These are phyloP conservation scores for Kryptolebias marmoratus DNA, from an alignment of 2,113 vertebrate genomes.

Conservation along the genomic window DNA sequence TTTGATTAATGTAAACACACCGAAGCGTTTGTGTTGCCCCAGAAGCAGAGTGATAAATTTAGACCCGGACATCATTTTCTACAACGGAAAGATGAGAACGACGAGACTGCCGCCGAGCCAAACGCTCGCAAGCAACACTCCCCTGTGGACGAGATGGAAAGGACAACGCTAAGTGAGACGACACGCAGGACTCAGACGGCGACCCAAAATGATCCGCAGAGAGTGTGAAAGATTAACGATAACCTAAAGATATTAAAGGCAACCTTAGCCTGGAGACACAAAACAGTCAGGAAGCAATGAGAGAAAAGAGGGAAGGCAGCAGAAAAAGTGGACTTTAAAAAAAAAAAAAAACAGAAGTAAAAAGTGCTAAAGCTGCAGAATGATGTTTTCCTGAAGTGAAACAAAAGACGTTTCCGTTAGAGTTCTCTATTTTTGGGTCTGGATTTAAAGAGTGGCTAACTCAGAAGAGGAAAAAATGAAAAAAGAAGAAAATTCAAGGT, in stretches of 20 bases:
- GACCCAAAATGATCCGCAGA: too few relatives aligned
- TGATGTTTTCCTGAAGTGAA: not conserved
- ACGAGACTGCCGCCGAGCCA: not conserved
- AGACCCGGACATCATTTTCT: too few relatives aligned
- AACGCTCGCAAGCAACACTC: constrained; percentile 1
- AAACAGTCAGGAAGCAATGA: too few relatives aligned
- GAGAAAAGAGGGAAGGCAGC: not conserved
- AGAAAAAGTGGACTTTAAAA: not conserved
- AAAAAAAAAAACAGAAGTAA: not conserved
- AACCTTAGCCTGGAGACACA: not conserved
- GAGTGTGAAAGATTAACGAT: too few relatives aligned
- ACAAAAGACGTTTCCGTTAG: too few relatives aligned
- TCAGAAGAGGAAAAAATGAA: too few relatives aligned
- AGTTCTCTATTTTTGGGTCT: too few relatives aligned
- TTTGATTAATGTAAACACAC: not conserved
- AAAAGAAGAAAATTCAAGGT: too few relatives aligned
- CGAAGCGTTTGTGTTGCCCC: too few relatives aligned
- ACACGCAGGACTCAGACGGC: too few relatives aligned
- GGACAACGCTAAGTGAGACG: constrained; percentile 14
- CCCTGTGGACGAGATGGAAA: constrained; percentile 23
- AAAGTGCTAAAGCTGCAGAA: not conserved
- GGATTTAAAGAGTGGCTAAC: too few relatives aligned
- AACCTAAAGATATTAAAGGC: not conserved
- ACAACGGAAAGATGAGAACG: constrained; percentile 1
- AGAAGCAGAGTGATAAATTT: not conserved